phyloP scores from a whole-genome alignment of 2,797 vertebrate species.

The Spinus pinus region DNA sequence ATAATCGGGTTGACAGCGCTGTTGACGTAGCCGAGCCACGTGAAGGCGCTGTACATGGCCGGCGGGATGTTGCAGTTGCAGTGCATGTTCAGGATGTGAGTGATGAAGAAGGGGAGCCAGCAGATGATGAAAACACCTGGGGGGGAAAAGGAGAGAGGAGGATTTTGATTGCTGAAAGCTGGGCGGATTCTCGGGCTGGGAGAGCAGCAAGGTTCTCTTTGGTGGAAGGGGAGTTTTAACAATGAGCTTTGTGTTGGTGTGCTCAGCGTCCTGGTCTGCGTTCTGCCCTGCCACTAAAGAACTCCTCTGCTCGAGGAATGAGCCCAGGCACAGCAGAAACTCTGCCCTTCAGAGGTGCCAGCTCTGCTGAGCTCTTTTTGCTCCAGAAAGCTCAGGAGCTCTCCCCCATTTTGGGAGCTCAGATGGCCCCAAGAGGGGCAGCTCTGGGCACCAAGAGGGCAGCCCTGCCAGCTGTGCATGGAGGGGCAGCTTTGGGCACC shows the following conservation, averaged over 20 bases:
- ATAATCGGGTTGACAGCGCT: slow-evolving; percentile 98
- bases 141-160: not conserved
- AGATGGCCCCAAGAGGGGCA: not conserved
- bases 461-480: no score
- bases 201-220: not conserved
- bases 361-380: not conserved
- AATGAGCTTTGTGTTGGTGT: not conserved
- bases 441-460: not conserved
- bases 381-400: not conserved
- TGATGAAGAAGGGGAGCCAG: slow-evolving; percentile 99
- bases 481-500: no score
- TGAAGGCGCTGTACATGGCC: slow-evolving; percentile 94
- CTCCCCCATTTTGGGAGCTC: not conserved
- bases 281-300: not conserved
- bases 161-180: not conserved
- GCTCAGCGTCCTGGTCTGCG: not conserved
- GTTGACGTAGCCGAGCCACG: slow-evolving; percentile 98
- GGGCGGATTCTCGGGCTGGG: not conserved
- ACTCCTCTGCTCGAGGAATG: not conserved
- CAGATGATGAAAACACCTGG: slow-evolving; percentile 98
- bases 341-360: not conserved
- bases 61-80: slow-evolving; percentile 91
- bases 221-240: not conserved
- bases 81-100: slow-evolving; percentile 97
- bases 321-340: not conserved